Percentiles rank a stretch among this genome's conserved stretches.
Conservation (phyloP, 2,888 invertebrate species). For the Steinernema scapterisci region DNA sequence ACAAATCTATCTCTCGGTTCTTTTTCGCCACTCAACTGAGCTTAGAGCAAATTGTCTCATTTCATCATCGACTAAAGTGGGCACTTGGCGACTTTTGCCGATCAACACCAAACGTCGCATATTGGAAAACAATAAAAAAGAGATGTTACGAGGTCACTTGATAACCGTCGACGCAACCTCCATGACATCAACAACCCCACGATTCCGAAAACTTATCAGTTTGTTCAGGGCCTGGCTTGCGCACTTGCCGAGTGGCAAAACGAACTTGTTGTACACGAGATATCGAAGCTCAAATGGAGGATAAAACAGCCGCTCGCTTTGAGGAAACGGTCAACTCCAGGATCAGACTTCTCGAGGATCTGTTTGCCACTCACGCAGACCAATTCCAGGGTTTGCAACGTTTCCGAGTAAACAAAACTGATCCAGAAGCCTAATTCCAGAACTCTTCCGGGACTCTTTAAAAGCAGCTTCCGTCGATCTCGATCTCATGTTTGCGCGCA, state of each 20-base stretch:
- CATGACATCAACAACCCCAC: background rate
- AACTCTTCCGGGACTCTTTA: slow-evolving; percentile 41
- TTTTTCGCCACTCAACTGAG: background rate
- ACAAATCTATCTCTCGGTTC: background rate
- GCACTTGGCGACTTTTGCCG: too few species aligned
- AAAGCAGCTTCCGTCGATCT: slow-evolving; percentile 40
- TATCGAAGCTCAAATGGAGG: slow-evolving; percentile 44
- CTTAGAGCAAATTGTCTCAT: too few species aligned
- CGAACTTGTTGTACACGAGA: slow-evolving; percentile 44
- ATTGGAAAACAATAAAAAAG: slow-evolving; percentile 19
- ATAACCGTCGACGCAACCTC: slow-evolving; percentile 18
- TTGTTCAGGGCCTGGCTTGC: background rate
- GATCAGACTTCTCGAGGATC: slow-evolving; percentile 36
- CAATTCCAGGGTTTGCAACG: background rate
- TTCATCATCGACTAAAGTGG: too few species aligned
- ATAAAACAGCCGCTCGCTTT: slow-evolving; percentile 29
- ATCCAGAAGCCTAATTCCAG: slow-evolving; percentile 34
- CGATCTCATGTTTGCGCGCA: slow-evolving; percentile 47
- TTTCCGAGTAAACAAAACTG: background rate
- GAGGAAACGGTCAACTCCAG: slow-evolving; percentile 14
- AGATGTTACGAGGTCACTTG: background rate
- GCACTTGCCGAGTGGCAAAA: slow-evolving; percentile 34
- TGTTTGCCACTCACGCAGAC: background rate
- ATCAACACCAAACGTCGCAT: background rate
- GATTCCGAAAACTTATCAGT: background rate